Evolutionary conservation across 2,113 vertebrate genomes (phyloP), one percentile per base, ranked within the genome.

Genomic region (Serinus canaria): DNA sequence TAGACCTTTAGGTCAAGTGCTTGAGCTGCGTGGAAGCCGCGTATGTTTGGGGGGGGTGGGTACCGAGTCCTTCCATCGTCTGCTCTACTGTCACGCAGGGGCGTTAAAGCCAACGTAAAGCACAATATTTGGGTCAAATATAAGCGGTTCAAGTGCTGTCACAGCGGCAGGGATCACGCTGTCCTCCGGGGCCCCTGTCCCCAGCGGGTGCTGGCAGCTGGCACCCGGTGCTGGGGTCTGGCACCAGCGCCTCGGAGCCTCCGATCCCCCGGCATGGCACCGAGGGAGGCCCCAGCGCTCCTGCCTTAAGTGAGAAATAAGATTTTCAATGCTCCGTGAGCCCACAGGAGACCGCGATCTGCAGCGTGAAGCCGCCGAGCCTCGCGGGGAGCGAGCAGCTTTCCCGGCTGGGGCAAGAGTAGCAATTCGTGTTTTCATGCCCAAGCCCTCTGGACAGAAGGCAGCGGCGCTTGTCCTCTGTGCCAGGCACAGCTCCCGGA

Each of bases 241-340:
- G 74, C 17, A 35, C 20, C 11, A 7, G 63, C 4, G 1, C 27
- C 35, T 30, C 21, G 1, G 60, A 49, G 44, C n/a, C 31, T 43
- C 1, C 19, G 21, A 8, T 12, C 16, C 13, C 33, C 3, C 2
- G 3, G 0, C 25, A 3, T 11, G 72, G 44, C 44, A 3, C 41
- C 3, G 3, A 2, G 17, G 22, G 16, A 47, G 33, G 39, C n/a
- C 25, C 17, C 3, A 16, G 41, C 1, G 22, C 49, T 44, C 50
- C 49, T 19, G 50, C 43, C 66, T 35, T 30, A 1, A 3, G 25
- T 1, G 13, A 12, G 47, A 16, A 56, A 19, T 2, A 6, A 6
- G 7, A 9, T 20, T 52, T 25, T 6, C 39, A 7, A 0, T 1
- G 74, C n/a, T n/a, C 30, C 3, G 1, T 3, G 30, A 63, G 11